Percentiles rank a stretch among this genome's conserved stretches.
phyloP scores from a whole-genome alignment of 2,113 vertebrate species.

The Psittacara wagleri region DNA sequence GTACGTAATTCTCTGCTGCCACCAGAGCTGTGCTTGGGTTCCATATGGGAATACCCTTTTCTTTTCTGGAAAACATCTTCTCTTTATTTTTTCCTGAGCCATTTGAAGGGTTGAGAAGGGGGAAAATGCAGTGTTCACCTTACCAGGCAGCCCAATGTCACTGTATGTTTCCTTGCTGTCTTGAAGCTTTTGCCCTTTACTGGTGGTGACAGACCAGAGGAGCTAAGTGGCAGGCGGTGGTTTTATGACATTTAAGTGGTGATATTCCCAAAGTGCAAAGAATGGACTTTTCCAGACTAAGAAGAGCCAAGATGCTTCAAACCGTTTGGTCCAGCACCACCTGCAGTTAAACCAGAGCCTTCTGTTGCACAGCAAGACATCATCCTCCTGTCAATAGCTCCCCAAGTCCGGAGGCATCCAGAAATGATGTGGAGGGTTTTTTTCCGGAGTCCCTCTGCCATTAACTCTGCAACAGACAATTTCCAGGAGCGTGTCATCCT shows the following conservation, averaged over 20 bases:
- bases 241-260: not conserved
- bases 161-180: not conserved
- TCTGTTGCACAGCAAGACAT: not conserved
- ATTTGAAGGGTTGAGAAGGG: not conserved
- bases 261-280: not conserved
- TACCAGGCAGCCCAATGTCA: not conserved
- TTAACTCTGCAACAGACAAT: slow-evolving; percentile 8
- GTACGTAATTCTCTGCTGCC: not conserved
- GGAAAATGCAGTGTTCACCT: not conserved
- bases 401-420: not conserved
- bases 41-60: not conserved
- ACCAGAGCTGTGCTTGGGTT: not conserved
- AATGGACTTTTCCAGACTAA: not conserved
- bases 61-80: accelerated
- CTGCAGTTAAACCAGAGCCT: not conserved
- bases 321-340: not conserved
- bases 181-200: not conserved
- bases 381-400: not conserved
- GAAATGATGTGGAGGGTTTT: not conserved
- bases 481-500: not conserved
- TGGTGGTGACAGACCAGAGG: not conserved
- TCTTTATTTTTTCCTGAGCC: accelerated
- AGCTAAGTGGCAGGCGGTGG: not conserved
- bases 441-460: not conserved
- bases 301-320: not conserved